Base-by-base conservation (phyloP, 2,113 vertebrate genomes). In the Beaufortia kweichowensis region DNA sequence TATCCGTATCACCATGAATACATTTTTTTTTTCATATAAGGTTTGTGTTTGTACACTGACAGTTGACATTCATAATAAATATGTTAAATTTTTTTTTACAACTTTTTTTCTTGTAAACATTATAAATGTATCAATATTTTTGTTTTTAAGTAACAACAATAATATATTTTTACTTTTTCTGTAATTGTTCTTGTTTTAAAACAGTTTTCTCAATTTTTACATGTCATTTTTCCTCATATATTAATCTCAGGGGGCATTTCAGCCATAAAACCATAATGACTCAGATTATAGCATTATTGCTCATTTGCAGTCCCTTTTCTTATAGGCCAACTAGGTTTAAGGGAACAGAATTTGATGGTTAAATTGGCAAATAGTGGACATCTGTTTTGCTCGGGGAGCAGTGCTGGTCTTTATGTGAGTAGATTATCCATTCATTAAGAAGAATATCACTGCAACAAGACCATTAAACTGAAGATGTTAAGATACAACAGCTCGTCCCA, bases 251-350 rank as follows among this genome's bases (percentile, higher is more conserved):
- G 28, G 24, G 48, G 46, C 35, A 53, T 23, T 14, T 29, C 62
- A 43, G 55, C 41, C 33, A 41, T 74, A 61, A 77, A 81, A 35
- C 67, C 75, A 65, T 75, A 57, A 82, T 64, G 60, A 57, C 48
- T 62, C 11, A 1, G 12, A 61, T 75, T 74, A 83, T 62, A 61
- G 74, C 46, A 66, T 85, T 80, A 59, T 81, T 88, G 84, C 88
- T 89, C 87, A 90, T 88, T 90, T 86, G 88, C 85, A 85, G 48
- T 80, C 73, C 79, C 66, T 81, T 48, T 56, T 35, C 41, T 71
- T 61, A 55, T 81, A 31, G 48, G 41, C 46, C 56, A 81, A 66
- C 67, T 60, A 77, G 77, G 68, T 75, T 85, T 78, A 88, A 84
- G 76, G n/a, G 39, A 82, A 75, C 59, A 72, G 61, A 67, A 68